Conservation (phyloP, 2,797 vertebrate genomes). For the Arremon aurantiirostris region DNA sequence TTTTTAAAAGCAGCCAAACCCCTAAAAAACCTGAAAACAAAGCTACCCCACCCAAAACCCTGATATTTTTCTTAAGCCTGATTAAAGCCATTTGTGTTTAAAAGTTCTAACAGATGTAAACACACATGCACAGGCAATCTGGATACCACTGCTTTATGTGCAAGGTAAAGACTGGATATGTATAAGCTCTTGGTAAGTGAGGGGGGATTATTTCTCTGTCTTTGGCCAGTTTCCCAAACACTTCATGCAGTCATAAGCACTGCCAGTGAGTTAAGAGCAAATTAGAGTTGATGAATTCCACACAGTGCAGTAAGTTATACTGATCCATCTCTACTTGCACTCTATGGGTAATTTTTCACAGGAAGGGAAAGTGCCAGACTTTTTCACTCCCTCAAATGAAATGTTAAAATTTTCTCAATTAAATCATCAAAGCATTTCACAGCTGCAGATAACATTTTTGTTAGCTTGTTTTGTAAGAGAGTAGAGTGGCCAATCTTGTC, state of each 20-base stretch:
- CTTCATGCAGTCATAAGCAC: neutral
- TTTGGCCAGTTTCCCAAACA: neutral
- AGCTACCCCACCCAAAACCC: neutral
- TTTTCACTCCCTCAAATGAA: neutral
- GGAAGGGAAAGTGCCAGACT: neutral
- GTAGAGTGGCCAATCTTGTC: neutral
- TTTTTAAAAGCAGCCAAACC: neutral
- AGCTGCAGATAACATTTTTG: neutral
- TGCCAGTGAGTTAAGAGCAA: neutral
- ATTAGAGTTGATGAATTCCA: neutral
- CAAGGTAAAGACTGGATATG: neutral
- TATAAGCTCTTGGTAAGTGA: neutral
- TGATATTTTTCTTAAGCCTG: neutral
- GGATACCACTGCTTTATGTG: neutral
- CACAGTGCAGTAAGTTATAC: neutral
- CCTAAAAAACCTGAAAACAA: rapidly evolving
- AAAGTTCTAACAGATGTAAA: neutral
- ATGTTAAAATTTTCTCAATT: neutral
- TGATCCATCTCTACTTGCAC: neutral
- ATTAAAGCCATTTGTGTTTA: neutral
- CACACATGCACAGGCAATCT: neutral
- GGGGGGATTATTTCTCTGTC: neutral
- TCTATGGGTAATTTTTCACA: neutral
- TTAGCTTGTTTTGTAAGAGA: neutral
- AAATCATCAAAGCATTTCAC: neutral